Evolutionary conservation across 1,140 invertebrate species (phyloP), one percentile per base, ranked within the genome.

Genomic region (Zaprionus kolodkinae): DNA sequence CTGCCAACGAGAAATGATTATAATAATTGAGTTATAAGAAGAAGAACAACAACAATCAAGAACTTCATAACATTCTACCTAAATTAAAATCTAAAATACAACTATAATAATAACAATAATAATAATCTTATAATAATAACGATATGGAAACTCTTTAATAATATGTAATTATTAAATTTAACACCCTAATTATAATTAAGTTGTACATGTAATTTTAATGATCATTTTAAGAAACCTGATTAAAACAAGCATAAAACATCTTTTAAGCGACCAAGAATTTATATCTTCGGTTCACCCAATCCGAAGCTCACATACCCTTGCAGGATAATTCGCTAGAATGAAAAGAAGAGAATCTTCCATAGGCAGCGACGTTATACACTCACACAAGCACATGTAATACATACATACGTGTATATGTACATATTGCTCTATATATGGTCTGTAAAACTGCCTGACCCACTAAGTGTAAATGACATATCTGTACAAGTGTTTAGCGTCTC

Each of bases 11-110:
- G 56, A 66, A 65, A 72, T 65, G 43, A 21, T 21, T 21, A 21
- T 48, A 50, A 50, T 25, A 25, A 68, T 69, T 63, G 57, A 74
- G 56, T 57, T 50, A 69, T 62, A 64, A 52, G 40, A 21, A 11
- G 17, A 21, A 50, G 10, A 65, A 76, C 59, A 61, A 76, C 59
- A 61, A 65, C 55, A 71, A 71, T 71, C 43, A 65, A 72, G 13
- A 61, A 65, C 68, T 76, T 76, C 73, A 76, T 38, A 60, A 76
- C 68, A 76, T 76, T 76, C 73, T 60, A 71, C 73, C 45, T 75
- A 75, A 64, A 36, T 45, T 48, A 63, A 38, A 64, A 50, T 50
- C 15, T 11, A 25, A 21, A 21, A 50, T 50, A 50, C 45, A 59
- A 36, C 35, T 48, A 70, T 55, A n/a, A 55, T 30, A 55, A 55